A percentile compares a stretch with the other conserved stretches of the same genome.
phyloP scores from a whole-genome alignment of 2,888 invertebrate genomes.

The Sphaerolaimus hirsutus region DNA sequence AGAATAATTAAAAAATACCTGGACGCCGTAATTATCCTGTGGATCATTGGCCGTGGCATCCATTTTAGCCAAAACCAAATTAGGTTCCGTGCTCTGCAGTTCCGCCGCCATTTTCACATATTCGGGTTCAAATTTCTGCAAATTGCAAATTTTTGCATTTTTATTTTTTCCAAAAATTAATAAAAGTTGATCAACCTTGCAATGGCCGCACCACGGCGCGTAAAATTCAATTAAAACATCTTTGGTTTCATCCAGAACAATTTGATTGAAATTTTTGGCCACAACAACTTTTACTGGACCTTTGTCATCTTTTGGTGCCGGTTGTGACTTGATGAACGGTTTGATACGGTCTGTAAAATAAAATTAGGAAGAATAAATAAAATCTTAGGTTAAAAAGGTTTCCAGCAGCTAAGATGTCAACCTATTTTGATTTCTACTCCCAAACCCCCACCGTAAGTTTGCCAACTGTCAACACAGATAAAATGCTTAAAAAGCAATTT shows the following conservation, averaged over 20 bases:
- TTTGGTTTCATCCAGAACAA: slow-evolving; percentile 31
- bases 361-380: background rate
- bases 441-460: too few relatives aligned
- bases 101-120: slow-evolving; percentile 19
- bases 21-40: slow-evolving; percentile 27
- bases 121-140: slow-evolving; percentile 31
- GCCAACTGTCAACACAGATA: too few relatives aligned
- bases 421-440: too few relatives aligned
- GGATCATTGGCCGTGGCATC: slow-evolving; percentile 35
- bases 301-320: slow-evolving; percentile 32
- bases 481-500: too few relatives aligned
- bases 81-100: slow-evolving; percentile 14
- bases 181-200: slow-evolving; percentile 20
- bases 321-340: slow-evolving; percentile 32
- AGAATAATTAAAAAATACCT: too few relatives aligned
- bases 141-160: slow-evolving; percentile 4
- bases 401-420: background rate
- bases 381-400: background rate
- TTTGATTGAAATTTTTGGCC: slow-evolving; percentile 32
- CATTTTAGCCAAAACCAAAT: slow-evolving; percentile 31
- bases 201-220: slow-evolving; percentile 39
- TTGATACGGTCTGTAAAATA: slow-evolving; percentile 27
- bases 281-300: slow-evolving; percentile 34
- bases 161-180: too few relatives aligned
- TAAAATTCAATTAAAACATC: slow-evolving; percentile 37